Percentiles rank a stretch among this genome's conserved stretches.
Evolutionary conservation across 2,113 vertebrate species (phyloP).

Genomic region (Prionailurus viverrinus): DNA sequence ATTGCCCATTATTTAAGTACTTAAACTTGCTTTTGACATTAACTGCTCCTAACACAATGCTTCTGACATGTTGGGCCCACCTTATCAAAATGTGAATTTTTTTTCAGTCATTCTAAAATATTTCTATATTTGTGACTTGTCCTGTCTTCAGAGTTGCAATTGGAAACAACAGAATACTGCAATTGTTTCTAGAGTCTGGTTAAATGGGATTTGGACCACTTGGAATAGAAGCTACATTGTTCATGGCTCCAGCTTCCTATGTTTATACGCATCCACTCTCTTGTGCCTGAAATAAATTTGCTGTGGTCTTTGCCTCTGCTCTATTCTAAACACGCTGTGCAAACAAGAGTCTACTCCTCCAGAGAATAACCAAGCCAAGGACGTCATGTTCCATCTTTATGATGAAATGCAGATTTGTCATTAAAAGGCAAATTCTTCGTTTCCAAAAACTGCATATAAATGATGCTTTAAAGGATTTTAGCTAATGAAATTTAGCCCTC

Average conservation of each 20-base stretch:
- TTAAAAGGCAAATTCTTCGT: constrained; percentile 71
- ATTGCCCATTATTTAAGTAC: background rate
- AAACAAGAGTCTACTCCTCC: constrained; percentile 56
- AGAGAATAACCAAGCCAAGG: constrained; percentile 64
- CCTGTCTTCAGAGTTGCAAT: background rate
- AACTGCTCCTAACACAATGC: background rate
- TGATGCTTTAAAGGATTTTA: constrained; percentile 57
- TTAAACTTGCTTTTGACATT: constrained; percentile 43
- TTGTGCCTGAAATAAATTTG: constrained; percentile 51
- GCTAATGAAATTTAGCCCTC: constrained; percentile 59
- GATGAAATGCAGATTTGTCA: constrained; percentile 81
- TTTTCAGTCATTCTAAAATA: constrained; percentile 51
- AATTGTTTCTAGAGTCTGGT: constrained; percentile 35
- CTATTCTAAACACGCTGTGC: constrained; percentile 57
- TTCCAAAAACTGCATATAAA: constrained; percentile 72
- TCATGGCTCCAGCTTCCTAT: background rate
- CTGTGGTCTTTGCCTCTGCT: constrained; percentile 28
- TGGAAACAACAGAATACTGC: constrained; percentile 62
- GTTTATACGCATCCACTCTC: background rate
- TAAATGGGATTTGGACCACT: background rate
- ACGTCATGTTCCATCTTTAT: constrained; percentile 71
- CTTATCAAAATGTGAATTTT: background rate
- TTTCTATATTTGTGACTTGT: constrained; percentile 7
- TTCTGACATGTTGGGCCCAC: background rate
- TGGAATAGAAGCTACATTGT: background rate